These are phyloP conservation scores for Scleropages formosus DNA, from an alignment of 2,797 vertebrate species.

Conservation along the genomic window DNA sequence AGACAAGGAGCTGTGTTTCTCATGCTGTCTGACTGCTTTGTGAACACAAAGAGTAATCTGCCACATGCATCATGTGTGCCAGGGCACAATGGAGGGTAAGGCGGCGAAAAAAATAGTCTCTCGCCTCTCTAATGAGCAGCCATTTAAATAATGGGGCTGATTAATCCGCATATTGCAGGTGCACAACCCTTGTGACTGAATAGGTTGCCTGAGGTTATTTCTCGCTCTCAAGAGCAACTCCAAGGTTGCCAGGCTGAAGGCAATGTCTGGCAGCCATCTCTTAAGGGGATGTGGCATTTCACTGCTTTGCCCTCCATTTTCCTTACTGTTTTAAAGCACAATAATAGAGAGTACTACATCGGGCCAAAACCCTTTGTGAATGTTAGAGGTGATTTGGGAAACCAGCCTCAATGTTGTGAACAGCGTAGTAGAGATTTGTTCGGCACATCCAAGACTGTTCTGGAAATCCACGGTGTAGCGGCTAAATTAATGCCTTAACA, in stretches of 20 bases:
- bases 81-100: neutral
- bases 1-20: neutral
- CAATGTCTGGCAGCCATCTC: neutral
- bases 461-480: neutral
- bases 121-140: constrained; percentile 18
- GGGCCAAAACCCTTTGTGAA: neutral
- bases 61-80: neutral
- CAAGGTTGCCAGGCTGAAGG: neutral
- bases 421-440: neutral
- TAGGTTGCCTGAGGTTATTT: no score
- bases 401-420: neutral
- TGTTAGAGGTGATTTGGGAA: neutral
- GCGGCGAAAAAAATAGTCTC: neutral
- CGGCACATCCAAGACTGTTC: neutral
- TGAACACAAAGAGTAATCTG: neutral
- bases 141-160: constrained; percentile 18
- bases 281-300: no score
- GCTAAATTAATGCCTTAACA: neutral
- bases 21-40: neutral
- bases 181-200: neutral
- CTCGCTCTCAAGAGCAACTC: neutral
- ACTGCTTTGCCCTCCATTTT: neutral
- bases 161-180: constrained; percentile 14
- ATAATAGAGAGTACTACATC: neutral
- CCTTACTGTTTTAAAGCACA: no score